Percentiles rank a stretch among this genome's conserved stretches.
These are phyloP conservation scores for Scopus umbretta DNA, from an alignment of 2,113 vertebrate species.

Conservation along the genomic window DNA sequence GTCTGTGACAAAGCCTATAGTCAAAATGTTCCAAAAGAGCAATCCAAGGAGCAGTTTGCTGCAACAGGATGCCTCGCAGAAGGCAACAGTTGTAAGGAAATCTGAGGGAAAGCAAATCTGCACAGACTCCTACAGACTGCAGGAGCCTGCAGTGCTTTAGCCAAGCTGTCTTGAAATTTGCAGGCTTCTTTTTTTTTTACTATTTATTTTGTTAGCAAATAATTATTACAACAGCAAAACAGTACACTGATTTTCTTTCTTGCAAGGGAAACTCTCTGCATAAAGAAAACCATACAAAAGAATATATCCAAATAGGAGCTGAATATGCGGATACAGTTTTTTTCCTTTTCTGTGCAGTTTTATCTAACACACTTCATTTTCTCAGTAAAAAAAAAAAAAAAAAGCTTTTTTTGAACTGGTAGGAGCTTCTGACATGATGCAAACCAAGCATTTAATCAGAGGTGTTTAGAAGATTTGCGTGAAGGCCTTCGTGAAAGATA, in stretches of 20 bases:
- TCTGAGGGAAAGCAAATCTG: conserved; percentile 63
- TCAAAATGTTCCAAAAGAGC: conserved; percentile 71
- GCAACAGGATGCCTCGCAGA: conserved; percentile 66
- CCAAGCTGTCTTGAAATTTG: conserved; percentile 61
- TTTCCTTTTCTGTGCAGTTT: conserved; percentile 64
- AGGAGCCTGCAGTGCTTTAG: conserved; percentile 58
- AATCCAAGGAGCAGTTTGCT: conserved; percentile 73
- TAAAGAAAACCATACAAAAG: conserved; percentile 67
- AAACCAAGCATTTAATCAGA: conserved; percentile 69
- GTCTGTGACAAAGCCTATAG: conserved; percentile 70
- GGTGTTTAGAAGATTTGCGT: conserved; percentile 67
- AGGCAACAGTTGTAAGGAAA: conserved; percentile 69
- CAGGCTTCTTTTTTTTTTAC: conserved; percentile 40
- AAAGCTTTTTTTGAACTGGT: conserved; percentile 51
- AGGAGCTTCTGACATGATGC: conserved; percentile 68
- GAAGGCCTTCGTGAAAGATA: conserved; percentile 70
- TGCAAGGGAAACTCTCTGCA: conserved; percentile 66
- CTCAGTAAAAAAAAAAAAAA: conserved; percentile 39
- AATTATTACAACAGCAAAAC: conserved; percentile 69
- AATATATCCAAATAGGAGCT: conserved; percentile 70
- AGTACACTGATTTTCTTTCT: conserved; percentile 65
- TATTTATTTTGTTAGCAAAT: conserved; percentile 69
- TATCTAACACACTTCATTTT: conserved; percentile 66
- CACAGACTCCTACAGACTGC: conserved; percentile 66
- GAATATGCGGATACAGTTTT: conserved; percentile 68